Conservation (phyloP, 2,113 vertebrate genomes). For the Callocephalon fimbriatum region DNA sequence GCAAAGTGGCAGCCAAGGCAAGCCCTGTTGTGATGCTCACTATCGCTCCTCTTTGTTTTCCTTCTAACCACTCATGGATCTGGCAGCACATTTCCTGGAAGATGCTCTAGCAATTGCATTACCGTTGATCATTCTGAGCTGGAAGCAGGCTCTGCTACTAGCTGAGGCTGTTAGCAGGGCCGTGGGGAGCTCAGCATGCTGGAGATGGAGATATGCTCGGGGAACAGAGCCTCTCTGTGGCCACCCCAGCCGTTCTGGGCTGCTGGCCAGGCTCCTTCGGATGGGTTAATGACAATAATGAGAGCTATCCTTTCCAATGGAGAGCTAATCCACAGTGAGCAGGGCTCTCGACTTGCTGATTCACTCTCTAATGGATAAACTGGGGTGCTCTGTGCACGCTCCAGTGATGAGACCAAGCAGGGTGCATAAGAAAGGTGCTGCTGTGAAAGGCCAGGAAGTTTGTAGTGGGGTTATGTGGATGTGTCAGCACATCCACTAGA, state of each 20-base stretch:
- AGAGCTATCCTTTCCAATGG: not conserved
- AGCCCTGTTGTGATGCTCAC: not conserved
- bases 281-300: not conserved
- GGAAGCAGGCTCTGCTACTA: not conserved
- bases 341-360: not conserved
- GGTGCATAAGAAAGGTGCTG: not conserved
- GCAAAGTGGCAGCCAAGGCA: not conserved
- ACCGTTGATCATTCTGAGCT: not conserved
- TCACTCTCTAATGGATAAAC: not conserved
- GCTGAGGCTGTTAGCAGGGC: not conserved
- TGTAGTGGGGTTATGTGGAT: accelerated
- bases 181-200: accelerated
- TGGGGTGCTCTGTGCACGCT: not conserved
- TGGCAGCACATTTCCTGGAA: not conserved
- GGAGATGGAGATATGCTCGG: not conserved
- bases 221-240: not conserved
- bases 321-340: not conserved
- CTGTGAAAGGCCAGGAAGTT: accelerated
- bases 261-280: not conserved
- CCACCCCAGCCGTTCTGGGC: not conserved
- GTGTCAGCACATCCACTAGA: accelerated
- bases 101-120: not conserved
- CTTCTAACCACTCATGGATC: accelerated
- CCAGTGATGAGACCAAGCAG: accelerated
- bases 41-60: not conserved